Evolutionary conservation across 1,140 invertebrate genomes (phyloP).

Genomic region (Coenobita brevimanus): DNA sequence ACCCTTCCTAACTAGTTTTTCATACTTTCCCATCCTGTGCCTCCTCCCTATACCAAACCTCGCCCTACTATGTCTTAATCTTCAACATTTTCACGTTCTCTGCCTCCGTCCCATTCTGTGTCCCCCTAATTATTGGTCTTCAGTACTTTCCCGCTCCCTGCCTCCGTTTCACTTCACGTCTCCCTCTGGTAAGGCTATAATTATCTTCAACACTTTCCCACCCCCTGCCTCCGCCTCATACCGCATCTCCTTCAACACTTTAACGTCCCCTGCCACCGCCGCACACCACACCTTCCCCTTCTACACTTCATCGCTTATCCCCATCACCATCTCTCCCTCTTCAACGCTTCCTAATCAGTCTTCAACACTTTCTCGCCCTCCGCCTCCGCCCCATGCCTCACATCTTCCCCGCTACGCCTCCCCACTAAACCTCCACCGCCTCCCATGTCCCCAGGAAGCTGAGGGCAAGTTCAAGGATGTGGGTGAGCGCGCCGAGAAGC

Average conservation of each 20-base stretch:
- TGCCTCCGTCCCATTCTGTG: neutral
- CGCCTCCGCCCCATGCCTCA: fast-evolving
- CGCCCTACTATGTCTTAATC: neutral
- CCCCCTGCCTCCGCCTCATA: too few species aligned
- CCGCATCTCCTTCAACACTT: too few species aligned
- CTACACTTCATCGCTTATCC: too few species aligned
- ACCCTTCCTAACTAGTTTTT: neutral
- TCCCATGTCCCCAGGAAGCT: neutral
- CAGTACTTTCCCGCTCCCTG: neutral
- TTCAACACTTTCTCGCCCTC: neutral
- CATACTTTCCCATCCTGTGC: neutral
- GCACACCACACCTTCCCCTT: too few species aligned
- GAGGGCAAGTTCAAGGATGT: too few species aligned
- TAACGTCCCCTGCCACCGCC: too few species aligned
- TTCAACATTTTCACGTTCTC: too few species aligned
- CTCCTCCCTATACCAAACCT: too few species aligned
- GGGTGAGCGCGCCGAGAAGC: neutral
- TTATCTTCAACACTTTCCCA: too few species aligned
- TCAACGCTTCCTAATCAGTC: too few species aligned
- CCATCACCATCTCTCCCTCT: neutral
- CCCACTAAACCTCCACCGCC: neutral
- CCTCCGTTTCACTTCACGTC: neutral
- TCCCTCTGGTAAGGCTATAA: too few species aligned
- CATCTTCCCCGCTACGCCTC: neutral
- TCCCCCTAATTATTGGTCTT: too few species aligned